Percentiles rank a stretch among this genome's conserved stretches.
These are phyloP conservation scores for Automeris io DNA, from an alignment of 2,888 invertebrate genomes.

Conservation along the genomic window DNA sequence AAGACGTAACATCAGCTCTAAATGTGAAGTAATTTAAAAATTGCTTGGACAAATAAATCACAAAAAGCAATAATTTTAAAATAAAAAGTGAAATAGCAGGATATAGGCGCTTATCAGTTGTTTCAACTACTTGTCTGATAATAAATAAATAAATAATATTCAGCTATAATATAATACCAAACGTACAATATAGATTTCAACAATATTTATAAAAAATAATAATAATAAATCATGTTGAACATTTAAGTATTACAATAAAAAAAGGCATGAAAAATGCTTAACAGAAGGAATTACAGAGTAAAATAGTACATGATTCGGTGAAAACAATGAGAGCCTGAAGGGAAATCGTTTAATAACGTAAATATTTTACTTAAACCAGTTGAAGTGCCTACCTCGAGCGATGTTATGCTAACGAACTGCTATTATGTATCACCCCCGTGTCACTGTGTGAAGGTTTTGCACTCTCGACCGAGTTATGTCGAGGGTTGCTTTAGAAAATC, in stretches of 20 bases:
- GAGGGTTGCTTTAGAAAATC: conserved; percentile 64
- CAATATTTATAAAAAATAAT: too few relatives aligned
- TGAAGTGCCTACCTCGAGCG: conserved; percentile 39
- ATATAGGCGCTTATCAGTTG: too few relatives aligned
- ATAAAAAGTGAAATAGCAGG: too few relatives aligned
- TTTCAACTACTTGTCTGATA: too few relatives aligned
- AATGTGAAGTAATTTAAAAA: too few relatives aligned
- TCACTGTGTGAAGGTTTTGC: conserved; percentile 75
- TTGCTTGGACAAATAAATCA: too few relatives aligned
- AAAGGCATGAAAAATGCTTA: neutral
- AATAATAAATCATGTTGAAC: neutral
- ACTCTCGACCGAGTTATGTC: conserved; percentile 69
- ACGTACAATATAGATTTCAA: too few relatives aligned
- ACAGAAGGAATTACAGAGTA: conserved; percentile 7
- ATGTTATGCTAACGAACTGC: conserved; percentile 69
- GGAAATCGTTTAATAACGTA: conserved; percentile 56
- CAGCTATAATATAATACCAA: too few relatives aligned
- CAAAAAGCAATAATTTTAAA: too few relatives aligned
- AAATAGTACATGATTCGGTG: conserved; percentile 27
- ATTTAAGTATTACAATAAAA: neutral
- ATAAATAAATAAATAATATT: too few relatives aligned
- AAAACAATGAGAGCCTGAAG: conserved; percentile 31
- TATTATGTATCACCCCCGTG: conserved; percentile 67
- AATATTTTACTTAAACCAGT: conserved; percentile 57
- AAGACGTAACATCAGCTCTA: too few relatives aligned